Evolutionary conservation across 2,797 vertebrate species (phyloP), one percentile per base, ranked within the genome.

Genomic region (Crocodylus rhombifer): DNA sequence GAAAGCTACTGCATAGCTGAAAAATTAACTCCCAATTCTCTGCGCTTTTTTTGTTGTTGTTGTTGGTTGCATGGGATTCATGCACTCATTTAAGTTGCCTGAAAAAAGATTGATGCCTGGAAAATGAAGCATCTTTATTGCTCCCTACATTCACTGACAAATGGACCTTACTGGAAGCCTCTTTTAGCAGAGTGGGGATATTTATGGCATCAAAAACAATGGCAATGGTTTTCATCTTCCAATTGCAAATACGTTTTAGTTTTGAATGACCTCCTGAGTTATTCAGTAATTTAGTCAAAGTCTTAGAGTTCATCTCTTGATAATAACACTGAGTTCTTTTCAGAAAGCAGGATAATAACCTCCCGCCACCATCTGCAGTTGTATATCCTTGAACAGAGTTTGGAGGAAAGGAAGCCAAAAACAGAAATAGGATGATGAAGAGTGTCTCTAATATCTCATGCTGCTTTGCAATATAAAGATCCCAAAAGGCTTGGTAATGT

Each of bases 31-130:
- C 89, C 61, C 8, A 61, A 25, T 3, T 82, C 12, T 15, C 75
- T 87, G 73, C n/a, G 77, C 36, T 91, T 83, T 90, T 92, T 93
- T 81, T 75, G 51, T 60, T 89, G 33, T 36, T 36, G 33, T 36
- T 71, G 23, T 71, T 30, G 42, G 67, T 71, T 42, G 33, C 4
- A 4, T 23, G 21, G 67, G 67, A 71, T 71, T 71, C 67, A 23
- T 42, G 36, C 33, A 15, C 21, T 71, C 67, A 42, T 71, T 71
- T 42, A 20, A 42, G 21, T 42, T 42, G 36, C 36, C 33, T 42
- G 12, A 14, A 36, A 23, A 71, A 71, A 71, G 67, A 23, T 13
- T 88, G 51, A 65, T 82, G 23, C 82, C 62, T 71, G 26, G 13
- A 75, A 88, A 91, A 71, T 30, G 57, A 67, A 91, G 80, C 16